These are phyloP conservation scores for Neotoma lepida DNA, from an alignment of 2,113 vertebrate genomes.

Conservation along the genomic window DNA sequence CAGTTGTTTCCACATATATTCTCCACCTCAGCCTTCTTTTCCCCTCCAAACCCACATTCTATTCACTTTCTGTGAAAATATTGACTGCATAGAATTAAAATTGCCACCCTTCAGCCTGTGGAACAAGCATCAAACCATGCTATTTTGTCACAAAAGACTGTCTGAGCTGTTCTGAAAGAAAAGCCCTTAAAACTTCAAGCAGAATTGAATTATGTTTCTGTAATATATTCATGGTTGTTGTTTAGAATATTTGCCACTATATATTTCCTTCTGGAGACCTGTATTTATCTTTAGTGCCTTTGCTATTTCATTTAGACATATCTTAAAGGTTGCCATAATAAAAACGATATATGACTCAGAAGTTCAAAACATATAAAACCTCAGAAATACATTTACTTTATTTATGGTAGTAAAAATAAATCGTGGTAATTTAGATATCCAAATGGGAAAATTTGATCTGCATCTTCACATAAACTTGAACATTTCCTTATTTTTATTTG, in stretches of 20 bases:
- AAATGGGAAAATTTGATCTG: slow-evolving; percentile 23
- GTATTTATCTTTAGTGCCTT: slow-evolving; percentile 44
- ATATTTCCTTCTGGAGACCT: slow-evolving; percentile 37
- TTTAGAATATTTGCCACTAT: slow-evolving; percentile 21
- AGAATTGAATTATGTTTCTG: slow-evolving; percentile 49
- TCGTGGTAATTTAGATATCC: slow-evolving; percentile 12
- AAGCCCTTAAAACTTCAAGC: slow-evolving; percentile 47
- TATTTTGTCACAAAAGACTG: slow-evolving; percentile 36
- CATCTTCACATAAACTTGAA: slow-evolving; percentile 47
- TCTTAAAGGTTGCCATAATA: slow-evolving; percentile 41
- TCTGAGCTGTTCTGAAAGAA: slow-evolving; percentile 31
- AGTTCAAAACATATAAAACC: slow-evolving; percentile 54
- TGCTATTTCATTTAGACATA: slow-evolving; percentile 54
- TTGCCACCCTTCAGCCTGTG: slow-evolving; percentile 15
- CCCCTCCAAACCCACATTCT: not conserved
- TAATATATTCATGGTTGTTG: slow-evolving; percentile 10
- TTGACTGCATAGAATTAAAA: slow-evolving; percentile 50
- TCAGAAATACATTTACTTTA: slow-evolving; percentile 57
- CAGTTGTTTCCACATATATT: not conserved
- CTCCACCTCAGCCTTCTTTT: not conserved
- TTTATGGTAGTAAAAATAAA: slow-evolving; percentile 35
- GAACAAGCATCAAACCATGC: not conserved
- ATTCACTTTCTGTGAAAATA: slow-evolving; percentile 50
- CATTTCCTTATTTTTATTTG: slow-evolving; percentile 48
- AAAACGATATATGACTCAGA: slow-evolving; percentile 41